Conservation (phyloP, 1,140 invertebrate genomes). For the Atta texana region DNA sequence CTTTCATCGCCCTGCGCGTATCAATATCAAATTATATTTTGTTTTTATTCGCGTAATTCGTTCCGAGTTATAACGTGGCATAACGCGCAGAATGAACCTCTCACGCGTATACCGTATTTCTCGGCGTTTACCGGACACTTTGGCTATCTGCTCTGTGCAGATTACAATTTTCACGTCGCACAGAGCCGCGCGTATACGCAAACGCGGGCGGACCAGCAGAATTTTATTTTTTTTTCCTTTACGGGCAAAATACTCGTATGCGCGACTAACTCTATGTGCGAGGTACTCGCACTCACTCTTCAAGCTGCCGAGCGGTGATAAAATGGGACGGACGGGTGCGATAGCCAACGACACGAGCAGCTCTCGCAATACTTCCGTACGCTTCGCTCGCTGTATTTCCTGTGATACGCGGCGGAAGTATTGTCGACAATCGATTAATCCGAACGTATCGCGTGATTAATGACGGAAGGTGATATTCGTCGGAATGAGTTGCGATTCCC, state of each 20-base stretch:
- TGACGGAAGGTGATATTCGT: slow-evolving; percentile 58
- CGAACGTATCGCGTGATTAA: slow-evolving; percentile 52
- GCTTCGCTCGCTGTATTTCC: slow-evolving; percentile 26
- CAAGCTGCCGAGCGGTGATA: slow-evolving; percentile 28
- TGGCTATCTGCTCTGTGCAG: slow-evolving; percentile 31
- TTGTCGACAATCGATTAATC: slow-evolving; percentile 57
- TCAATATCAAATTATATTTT: slow-evolving; percentile 53
- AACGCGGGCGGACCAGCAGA: slow-evolving; percentile 1
- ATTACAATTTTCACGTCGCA: slow-evolving; percentile 63
- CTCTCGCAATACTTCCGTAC: slow-evolving; percentile 2
- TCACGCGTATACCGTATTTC: background rate
- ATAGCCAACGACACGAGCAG: slow-evolving; percentile 20
- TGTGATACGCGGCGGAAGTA: slow-evolving; percentile 51
- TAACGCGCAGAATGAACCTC: slow-evolving; percentile 4
- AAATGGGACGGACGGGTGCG: slow-evolving; percentile 23
- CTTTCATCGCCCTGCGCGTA: background rate
- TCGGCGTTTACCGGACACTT: slow-evolving; percentile 39
- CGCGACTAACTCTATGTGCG: slow-evolving; percentile 3
- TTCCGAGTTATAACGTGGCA: slow-evolving; percentile 39
- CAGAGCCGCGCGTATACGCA: slow-evolving; percentile 5
- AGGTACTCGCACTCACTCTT: slow-evolving; percentile 34
- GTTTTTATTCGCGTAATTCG: slow-evolving; percentile 49
- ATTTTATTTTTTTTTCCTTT: background rate
- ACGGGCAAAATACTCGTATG: background rate
- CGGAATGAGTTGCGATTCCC: slow-evolving; percentile 52